Evolutionary conservation across 2,888 invertebrate species (phyloP).

Genomic region (Panorpa germanica): DNA sequence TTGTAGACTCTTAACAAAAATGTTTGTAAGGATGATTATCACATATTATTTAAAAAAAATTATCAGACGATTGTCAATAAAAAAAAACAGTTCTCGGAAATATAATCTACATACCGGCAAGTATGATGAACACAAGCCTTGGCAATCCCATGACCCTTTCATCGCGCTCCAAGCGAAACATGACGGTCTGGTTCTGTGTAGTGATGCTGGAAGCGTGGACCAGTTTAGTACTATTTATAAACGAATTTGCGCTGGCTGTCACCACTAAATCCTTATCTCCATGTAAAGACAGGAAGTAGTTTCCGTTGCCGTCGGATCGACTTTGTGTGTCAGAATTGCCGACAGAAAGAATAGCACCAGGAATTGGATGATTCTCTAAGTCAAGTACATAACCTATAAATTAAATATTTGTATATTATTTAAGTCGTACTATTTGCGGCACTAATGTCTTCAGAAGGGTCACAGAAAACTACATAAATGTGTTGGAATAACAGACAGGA

Average conservation of each 20-base stretch:
- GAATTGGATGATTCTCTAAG: conserved; percentile 33
- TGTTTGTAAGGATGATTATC: conserved; percentile 2
- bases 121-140: conserved; percentile 51
- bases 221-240: too few relatives aligned
- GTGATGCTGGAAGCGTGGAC: conserved; percentile 21
- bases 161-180: conserved; percentile 47
- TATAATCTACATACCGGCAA: conserved; percentile 33
- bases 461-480: too few relatives aligned
- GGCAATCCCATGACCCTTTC: conserved; percentile 57
- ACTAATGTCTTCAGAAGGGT: too few relatives aligned
- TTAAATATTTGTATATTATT: neutral
- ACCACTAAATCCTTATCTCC: too few relatives aligned
- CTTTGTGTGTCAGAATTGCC: conserved; percentile 25
- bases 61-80: conserved; percentile 4
- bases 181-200: conserved; percentile 31
- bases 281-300: too few relatives aligned
- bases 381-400: conserved; percentile 37
- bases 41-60: conserved; percentile 6
- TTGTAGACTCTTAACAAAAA: conserved; percentile 6
- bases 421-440: too few relatives aligned
- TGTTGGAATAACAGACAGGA: too few relatives aligned
- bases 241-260: too few relatives aligned
- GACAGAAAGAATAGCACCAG: conserved; percentile 27
- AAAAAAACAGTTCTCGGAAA: neutral
- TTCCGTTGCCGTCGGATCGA: conserved; percentile 21